Evolutionary conservation across 2,113 vertebrate species (phyloP), one percentile per base, ranked within the genome.

Genomic region (Grantiella picta): DNA sequence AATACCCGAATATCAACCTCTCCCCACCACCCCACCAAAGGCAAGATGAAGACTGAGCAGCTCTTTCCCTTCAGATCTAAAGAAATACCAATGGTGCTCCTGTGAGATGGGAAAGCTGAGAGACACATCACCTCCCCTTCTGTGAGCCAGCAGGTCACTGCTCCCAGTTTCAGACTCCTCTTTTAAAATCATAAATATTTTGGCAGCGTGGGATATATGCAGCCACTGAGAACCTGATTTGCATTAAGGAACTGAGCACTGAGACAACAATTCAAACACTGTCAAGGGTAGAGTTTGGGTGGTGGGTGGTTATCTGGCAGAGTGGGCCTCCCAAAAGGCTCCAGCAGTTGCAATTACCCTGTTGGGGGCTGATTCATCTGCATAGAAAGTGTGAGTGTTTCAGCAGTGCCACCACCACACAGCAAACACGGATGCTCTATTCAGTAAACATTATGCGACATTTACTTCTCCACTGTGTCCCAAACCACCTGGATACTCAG

Each of bases 181-280:
- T 79, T 82, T 71, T 57, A 71, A 88, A 90, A 85, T 19, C 79
- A 63, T 33, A 90, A 84, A 61, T 56, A 47, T 72, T 90, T 80
- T 56, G 76, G 54, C 70, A 82, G 52, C 7, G 12, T 73, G 68
- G 38, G 59, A 60, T 42, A 65, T 4, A 44, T 7, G 33, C 28
- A 82, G 76, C 66, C 80, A 64, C n/a, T 2, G 15, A 57, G 65
- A 90, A 81, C 33, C 56, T 27, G 10, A 47, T 61, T 53, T 82
- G 57, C 56, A 35, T 88, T 65, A 70, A 61, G 22, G 82, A 78
- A 45, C 2, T 28, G 47, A 92, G 65, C 65, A 94, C 75, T 60
- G 28, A 54, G 70, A 64, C 29, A 82, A 49, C 59, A 93, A 77
- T 77, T 69, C 64, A 83, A 80, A 82, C 54, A n/a, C 16, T 13